These are phyloP conservation scores for Olivierus martensii DNA, from an alignment of 1,140 invertebrate genomes.

Conservation along the genomic window DNA sequence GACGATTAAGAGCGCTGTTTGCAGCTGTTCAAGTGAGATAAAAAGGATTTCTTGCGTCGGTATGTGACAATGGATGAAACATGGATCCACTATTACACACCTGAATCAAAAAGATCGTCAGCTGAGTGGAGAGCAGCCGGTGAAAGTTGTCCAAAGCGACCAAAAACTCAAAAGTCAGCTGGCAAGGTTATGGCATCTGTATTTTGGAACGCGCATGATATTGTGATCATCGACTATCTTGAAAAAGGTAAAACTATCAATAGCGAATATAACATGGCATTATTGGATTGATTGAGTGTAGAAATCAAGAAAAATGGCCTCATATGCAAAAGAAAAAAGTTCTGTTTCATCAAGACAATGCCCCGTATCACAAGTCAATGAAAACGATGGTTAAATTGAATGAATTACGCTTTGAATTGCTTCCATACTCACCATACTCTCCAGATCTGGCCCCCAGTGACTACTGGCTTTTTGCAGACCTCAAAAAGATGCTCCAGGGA, in stretches of 20 bases:
- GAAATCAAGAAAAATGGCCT: slow-evolving; percentile 2
- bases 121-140: background rate
- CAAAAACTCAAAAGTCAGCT: too few relatives aligned
- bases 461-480: slow-evolving; percentile 16
- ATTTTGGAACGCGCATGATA: too few relatives aligned
- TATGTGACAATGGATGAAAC: slow-evolving; percentile 2
- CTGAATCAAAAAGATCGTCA: slow-evolving; percentile 2
- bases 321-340: slow-evolving; percentile 4
- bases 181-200: too few relatives aligned
- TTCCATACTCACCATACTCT: slow-evolving; percentile 26
- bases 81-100: slow-evolving; percentile 1
- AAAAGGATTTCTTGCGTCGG: slow-evolving; percentile 3
- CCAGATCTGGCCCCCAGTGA: slow-evolving; percentile 27
- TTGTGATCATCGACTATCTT: too few relatives aligned
- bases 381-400: slow-evolving; percentile 7
- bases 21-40: background rate
- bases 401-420: slow-evolving; percentile 4
- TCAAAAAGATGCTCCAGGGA: too few relatives aligned
- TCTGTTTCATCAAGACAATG: slow-evolving; percentile 7
- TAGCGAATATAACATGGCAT: background rate
- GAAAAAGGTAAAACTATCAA: too few relatives aligned
- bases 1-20: slow-evolving; percentile 1
- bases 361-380: slow-evolving; percentile 3
- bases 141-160: too few relatives aligned
- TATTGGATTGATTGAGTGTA: slow-evolving; percentile 1